These are phyloP conservation scores for Uromys caudimaculatus DNA, from an alignment of 2,797 vertebrate species.

Conservation along the genomic window DNA sequence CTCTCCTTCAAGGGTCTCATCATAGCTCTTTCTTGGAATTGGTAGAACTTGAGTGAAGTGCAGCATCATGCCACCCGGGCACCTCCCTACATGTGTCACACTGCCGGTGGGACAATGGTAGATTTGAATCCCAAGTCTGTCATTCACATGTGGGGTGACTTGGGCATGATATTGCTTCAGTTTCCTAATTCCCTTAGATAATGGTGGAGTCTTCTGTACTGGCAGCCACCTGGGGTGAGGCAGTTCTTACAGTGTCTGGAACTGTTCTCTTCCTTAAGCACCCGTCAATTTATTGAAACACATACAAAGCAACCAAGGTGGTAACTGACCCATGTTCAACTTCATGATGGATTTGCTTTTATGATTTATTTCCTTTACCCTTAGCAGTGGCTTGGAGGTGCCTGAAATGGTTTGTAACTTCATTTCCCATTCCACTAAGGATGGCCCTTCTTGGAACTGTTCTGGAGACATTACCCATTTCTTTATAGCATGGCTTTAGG, in stretches of 20 bases:
- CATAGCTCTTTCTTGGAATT: background rate
- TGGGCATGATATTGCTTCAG: background rate
- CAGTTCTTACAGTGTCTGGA: background rate
- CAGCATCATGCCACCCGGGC: rapidly evolving
- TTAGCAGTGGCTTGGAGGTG: background rate
- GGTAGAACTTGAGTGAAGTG: background rate
- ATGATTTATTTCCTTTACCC: background rate
- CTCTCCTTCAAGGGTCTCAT: background rate
- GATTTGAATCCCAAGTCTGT: background rate
- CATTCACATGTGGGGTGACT: background rate
- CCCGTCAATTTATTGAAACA: background rate
- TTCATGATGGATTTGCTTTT: background rate
- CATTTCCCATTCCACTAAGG: background rate
- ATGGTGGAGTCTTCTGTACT: background rate
- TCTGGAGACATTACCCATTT: background rate
- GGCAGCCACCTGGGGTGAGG: background rate
- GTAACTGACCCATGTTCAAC: background rate
- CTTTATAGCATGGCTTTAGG: too few relatives aligned
- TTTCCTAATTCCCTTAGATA: background rate
- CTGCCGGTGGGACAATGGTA: background rate
- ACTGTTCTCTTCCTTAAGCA: background rate
- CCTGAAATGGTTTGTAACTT: background rate
- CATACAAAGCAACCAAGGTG: background rate
- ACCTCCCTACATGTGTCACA: background rate
- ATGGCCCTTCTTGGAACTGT: background rate